phyloP scores from a whole-genome alignment of 2,888 invertebrate genomes.

The Criorhina ranunculi region DNA sequence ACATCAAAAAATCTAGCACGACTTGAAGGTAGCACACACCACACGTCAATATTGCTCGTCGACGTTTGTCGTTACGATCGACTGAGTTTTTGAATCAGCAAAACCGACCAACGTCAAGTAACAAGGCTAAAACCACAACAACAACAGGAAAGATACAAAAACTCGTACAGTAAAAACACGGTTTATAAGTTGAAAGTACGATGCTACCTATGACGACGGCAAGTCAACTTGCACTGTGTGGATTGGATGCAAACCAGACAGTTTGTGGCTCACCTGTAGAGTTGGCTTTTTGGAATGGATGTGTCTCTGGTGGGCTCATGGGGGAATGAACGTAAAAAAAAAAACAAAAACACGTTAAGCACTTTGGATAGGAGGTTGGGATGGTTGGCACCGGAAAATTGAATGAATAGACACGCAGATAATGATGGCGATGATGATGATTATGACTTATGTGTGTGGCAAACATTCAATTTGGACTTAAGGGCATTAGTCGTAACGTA shows the following conservation, averaged over 20 bases:
- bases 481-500: constrained; percentile 39
- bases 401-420: constrained; percentile 47
- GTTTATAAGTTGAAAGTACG: constrained; percentile 24
- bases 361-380: constrained; percentile 11
- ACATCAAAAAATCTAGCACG: constrained; percentile 4
- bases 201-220: constrained; percentile 42
- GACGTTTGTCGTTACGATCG: constrained; percentile 49
- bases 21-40: neutral
- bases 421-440: constrained; percentile 40
- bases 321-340: constrained; percentile 44
- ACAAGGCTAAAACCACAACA: constrained; percentile 14
- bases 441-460: constrained; percentile 56
- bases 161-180: neutral
- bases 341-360: constrained; percentile 61
- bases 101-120: constrained; percentile 38
- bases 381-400: constrained; percentile 35
- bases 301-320: constrained; percentile 22
- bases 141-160: constrained; percentile 7
- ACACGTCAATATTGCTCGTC: constrained; percentile 40
- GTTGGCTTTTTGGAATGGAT: constrained; percentile 16
- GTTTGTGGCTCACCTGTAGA: constrained; percentile 51
- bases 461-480: constrained; percentile 51
- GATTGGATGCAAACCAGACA: constrained; percentile 52
- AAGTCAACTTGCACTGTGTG: constrained; percentile 53
- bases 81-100: constrained; percentile 59